These are phyloP conservation scores for Actinia equina DNA, from an alignment of 64 coral and sea anemone species.

Conservation along the genomic window DNA sequence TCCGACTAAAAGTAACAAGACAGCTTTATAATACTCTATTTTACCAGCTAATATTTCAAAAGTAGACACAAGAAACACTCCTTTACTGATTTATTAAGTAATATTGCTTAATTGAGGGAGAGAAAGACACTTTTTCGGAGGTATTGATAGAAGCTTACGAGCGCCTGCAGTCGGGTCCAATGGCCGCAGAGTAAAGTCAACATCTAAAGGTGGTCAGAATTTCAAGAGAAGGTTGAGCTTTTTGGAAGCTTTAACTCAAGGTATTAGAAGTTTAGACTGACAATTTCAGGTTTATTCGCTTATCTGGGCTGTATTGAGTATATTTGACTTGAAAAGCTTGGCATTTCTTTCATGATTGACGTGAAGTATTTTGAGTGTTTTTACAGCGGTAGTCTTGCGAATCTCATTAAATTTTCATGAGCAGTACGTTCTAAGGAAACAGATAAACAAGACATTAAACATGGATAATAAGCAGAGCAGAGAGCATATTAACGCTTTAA, in stretches of 20 bases:
- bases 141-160: neutral
- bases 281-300: neutral
- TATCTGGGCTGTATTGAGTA: neutral
- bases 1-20: neutral
- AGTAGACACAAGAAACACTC: neutral
- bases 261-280: neutral
- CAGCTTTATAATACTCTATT: neutral
- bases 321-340: neutral
- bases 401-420: slow-evolving; percentile 56
- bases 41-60: neutral
- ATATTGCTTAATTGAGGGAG: neutral
- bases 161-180: neutral
- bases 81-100: neutral
- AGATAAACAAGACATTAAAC: slow-evolving; percentile 1
- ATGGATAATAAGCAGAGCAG: slow-evolving; percentile 46
- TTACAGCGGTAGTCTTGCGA: slow-evolving; percentile 10
- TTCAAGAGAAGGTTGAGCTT: neutral
- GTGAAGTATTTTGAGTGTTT: neutral
- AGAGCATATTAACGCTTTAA: slow-evolving; percentile 49
- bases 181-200: neutral
- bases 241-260: neutral
- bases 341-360: neutral
- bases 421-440: neutral
- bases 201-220: slow-evolving; percentile 1
- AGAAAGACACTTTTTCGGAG: neutral